These are phyloP conservation scores for Anguilla pacifica DNA, from an alignment of 2,797 vertebrate species.

Conservation along the genomic window DNA sequence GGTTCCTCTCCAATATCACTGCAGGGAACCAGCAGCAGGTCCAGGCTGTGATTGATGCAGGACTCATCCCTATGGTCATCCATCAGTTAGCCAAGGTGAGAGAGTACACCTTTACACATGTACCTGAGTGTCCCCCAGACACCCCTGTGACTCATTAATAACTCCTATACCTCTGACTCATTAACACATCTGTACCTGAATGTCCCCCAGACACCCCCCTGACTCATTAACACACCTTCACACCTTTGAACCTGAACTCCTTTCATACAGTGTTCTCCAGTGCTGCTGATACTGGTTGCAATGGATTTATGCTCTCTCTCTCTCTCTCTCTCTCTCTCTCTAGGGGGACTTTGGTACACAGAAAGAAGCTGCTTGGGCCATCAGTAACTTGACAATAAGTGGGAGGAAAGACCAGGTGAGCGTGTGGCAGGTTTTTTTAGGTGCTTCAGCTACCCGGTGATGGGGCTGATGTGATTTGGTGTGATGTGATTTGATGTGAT, in stretches of 20 bases:
- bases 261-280: not conserved
- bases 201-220: not conserved
- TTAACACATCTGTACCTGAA: not conserved
- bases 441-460: not conserved
- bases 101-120: constrained; percentile 36
- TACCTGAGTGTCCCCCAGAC: not conserved
- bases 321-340: constrained; percentile 58
- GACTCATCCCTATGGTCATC: constrained; percentile 98
- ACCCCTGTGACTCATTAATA: not conserved
- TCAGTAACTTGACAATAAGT: constrained; percentile 99
- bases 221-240: not conserved
- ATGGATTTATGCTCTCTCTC: not conserved
- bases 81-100: constrained; percentile 97
- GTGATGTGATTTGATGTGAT: constrained; percentile 49
- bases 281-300: not conserved
- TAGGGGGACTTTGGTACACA: constrained; percentile 98
- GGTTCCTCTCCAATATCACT: constrained; percentile 99
- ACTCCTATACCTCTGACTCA: not conserved
- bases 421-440: not conserved
- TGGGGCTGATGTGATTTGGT: constrained; percentile 10
- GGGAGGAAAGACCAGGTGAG: constrained; percentile 96
- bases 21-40: constrained; percentile 99
- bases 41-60: constrained; percentile 96
- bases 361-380: constrained; percentile 98
- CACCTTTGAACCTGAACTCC: not conserved